These are phyloP conservation scores for Iselma pallidipennis DNA, from an alignment of 2,888 invertebrate genomes.

Conservation along the genomic window DNA sequence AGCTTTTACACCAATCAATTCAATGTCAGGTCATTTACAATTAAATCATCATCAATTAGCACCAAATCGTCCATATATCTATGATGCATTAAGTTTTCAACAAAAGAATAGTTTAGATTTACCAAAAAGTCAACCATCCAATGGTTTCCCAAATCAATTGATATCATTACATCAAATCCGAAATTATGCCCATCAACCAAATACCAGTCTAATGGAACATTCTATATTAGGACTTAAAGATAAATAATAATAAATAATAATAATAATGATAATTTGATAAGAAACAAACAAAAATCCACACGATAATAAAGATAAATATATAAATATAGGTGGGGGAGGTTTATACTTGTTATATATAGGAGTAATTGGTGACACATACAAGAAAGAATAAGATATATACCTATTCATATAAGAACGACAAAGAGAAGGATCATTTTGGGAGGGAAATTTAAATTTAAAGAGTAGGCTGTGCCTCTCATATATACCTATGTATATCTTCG, in stretches of 20 bases:
- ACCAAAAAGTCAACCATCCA: constrained; percentile 62
- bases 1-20: constrained; percentile 94
- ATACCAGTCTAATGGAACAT: constrained; percentile 67
- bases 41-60: constrained; percentile 73
- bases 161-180: constrained; percentile 95
- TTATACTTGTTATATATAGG: background rate
- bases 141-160: constrained; percentile 86
- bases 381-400: background rate
- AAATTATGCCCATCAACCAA: constrained; percentile 93
- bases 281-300: too few relatives aligned
- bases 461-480: background rate
- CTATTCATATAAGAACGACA: background rate
- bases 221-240: constrained; percentile 54
- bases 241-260: constrained; percentile 45
- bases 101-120: constrained; percentile 63
- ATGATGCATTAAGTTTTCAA: constrained; percentile 91
- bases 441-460: too few relatives aligned
- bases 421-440: too few relatives aligned
- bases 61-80: constrained; percentile 79
- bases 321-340: background rate
- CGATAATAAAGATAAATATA: background rate
- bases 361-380: background rate
- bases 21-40: constrained; percentile 72
- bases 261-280: too few relatives aligned
- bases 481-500: background rate